phyloP scores from a whole-genome alignment of 2,888 invertebrate species.

The Subacronicta megacephala region DNA sequence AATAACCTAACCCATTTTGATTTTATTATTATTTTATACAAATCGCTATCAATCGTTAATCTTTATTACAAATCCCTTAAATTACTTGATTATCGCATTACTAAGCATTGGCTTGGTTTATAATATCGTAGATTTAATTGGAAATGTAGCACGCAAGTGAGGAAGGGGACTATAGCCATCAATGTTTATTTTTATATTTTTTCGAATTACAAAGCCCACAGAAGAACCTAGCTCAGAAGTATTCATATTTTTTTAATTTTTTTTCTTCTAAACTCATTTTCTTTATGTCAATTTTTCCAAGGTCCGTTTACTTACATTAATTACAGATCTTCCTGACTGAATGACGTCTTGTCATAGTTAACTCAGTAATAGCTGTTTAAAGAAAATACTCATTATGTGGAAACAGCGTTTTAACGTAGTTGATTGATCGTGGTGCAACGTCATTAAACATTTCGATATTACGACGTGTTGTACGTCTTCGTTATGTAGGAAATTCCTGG shows the following conservation, averaged over 20 bases:
- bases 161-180: constrained; percentile 3
- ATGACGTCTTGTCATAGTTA: constrained; percentile 19
- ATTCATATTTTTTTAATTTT: constrained; percentile 22
- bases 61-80: no score
- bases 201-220: constrained; percentile 18
- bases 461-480: constrained; percentile 17
- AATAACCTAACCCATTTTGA: no score
- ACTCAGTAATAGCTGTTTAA: constrained; percentile 33
- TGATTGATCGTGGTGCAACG: constrained; percentile 45
- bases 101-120: no score
- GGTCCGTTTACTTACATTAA: constrained; percentile 12
- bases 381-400: constrained; percentile 42
- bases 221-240: constrained; percentile 11
- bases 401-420: constrained; percentile 24
- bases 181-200: constrained; percentile 33
- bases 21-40: no score
- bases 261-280: constrained; percentile 16
- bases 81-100: no score
- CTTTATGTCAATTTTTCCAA: constrained; percentile 17
- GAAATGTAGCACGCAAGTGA: no score
- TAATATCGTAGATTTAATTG: no score
- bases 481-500: constrained; percentile 41
- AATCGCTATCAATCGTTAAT: no score
- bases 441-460: constrained; percentile 47
- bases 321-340: constrained; percentile 17